Conservation (phyloP, 37 sponge, comb jelly and placozoan species). For the Halisarca cf. caerulea region DNA sequence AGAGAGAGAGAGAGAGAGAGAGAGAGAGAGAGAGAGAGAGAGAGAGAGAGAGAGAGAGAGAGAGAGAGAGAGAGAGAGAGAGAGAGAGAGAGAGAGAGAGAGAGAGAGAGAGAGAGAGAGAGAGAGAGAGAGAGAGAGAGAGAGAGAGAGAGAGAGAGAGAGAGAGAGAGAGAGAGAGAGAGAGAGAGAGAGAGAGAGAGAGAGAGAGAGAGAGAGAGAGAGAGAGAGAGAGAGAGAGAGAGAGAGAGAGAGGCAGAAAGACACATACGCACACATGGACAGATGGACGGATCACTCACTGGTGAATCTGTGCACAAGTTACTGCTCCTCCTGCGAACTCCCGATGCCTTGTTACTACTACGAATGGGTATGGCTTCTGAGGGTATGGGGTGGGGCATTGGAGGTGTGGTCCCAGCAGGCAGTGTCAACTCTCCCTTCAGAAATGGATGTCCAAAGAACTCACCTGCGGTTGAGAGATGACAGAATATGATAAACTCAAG, state of each 20-base stretch:
- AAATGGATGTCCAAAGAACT: slow-evolving; percentile 52
- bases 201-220: not conserved
- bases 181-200: slow-evolving; percentile 3
- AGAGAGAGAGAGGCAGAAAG: slow-evolving; percentile 40
- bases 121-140: not conserved
- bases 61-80: slow-evolving; percentile 27
- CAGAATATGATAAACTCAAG: not conserved
- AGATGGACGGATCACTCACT: slow-evolving; percentile 4
- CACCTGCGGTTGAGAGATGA: slow-evolving; percentile 8
- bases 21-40: slow-evolving; percentile 32
- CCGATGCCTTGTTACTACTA: not conserved
- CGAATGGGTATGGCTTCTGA: slow-evolving; percentile 26
- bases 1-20: slow-evolving; percentile 19
- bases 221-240: slow-evolving; percentile 51
- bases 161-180: slow-evolving; percentile 16
- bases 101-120: not conserved
- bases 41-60: slow-evolving; percentile 32
- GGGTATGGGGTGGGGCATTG: not conserved
- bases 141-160: not conserved
- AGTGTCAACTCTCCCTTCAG: slow-evolving; percentile 39
- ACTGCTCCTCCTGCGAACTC: not conserved
- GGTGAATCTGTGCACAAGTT: slow-evolving; percentile 33
- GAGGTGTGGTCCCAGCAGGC: slow-evolving; percentile 31
- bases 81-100: slow-evolving; percentile 25
- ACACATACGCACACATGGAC: slow-evolving; percentile 11